Evolutionary conservation across 2,113 vertebrate species (phyloP).

Genomic region (Microcebus ravelobensis): DNA sequence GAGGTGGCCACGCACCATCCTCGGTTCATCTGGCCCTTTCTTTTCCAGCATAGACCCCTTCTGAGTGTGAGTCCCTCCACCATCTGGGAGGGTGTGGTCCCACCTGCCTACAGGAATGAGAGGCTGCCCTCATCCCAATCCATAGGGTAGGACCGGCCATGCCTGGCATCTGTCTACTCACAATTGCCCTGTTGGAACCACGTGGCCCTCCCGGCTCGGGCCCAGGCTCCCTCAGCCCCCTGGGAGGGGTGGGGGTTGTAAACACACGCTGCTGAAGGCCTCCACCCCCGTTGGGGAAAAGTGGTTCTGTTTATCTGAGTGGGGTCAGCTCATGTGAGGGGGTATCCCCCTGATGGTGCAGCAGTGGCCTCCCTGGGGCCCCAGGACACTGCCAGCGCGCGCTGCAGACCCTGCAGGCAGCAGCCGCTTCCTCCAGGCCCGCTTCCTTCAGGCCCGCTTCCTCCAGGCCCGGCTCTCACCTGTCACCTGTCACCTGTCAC

Average conservation of each 20-base stretch:
- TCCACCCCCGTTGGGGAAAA: too few relatives aligned
- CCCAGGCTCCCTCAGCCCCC: background rate
- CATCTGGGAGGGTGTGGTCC: background rate
- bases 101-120: background rate
- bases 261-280: background rate
- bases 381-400: fast-evolving
- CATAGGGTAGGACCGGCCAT: fast-evolving
- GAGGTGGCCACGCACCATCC: background rate
- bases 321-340: background rate
- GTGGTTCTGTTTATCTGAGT: background rate
- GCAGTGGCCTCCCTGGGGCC: background rate
- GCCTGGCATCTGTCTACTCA: too few relatives aligned
- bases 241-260: fast-evolving
- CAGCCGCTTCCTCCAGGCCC: background rate
- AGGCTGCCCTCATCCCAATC: fast-evolving
- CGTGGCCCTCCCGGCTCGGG: fast-evolving
- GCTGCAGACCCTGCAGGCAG: too few relatives aligned
- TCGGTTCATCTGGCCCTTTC: background rate
- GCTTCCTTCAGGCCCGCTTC: too few relatives aligned
- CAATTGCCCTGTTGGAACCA: too few relatives aligned
- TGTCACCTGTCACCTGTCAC: background rate
- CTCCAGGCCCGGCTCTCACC: background rate
- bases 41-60: background rate
- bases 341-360: background rate
- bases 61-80: background rate